These are phyloP conservation scores for Ailuropoda melanoleuca DNA, from an alignment of 2,113 vertebrate species.

Conservation along the genomic window DNA sequence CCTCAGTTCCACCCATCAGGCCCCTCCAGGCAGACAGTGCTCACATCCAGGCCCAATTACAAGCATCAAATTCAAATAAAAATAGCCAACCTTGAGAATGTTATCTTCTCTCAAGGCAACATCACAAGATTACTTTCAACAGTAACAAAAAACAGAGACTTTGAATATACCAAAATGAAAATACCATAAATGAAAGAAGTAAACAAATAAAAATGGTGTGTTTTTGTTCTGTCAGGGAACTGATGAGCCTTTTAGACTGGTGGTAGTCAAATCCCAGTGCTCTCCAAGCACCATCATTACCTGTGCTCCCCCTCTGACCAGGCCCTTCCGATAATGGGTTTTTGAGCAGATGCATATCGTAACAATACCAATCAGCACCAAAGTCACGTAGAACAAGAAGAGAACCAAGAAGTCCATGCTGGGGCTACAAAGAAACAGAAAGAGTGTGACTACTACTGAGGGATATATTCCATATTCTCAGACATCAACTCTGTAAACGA, in stretches of 20 bases:
- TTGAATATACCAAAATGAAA: neutral
- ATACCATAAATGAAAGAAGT: neutral
- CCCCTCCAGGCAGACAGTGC: neutral
- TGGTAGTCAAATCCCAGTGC: neutral
- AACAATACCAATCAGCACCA: slow-evolving; percentile 80
- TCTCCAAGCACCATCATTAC: slow-evolving; percentile 9
- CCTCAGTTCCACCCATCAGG: neutral
- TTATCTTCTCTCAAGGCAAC: neutral
- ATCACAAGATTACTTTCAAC: neutral
- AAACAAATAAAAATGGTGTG: neutral
- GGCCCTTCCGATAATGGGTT: slow-evolving; percentile 41
- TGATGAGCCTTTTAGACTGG: neutral
- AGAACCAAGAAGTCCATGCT: slow-evolving; percentile 94
- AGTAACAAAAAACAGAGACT: neutral
- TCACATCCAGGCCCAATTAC: neutral
- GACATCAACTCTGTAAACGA: neutral
- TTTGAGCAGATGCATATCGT: slow-evolving; percentile 87
- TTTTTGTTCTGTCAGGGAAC: neutral
- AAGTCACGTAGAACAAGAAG: slow-evolving; percentile 87
- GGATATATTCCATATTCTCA: neutral
- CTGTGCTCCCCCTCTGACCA: slow-evolving; percentile 51
- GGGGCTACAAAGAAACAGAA: slow-evolving; percentile 56
- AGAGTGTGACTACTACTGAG: accelerated
- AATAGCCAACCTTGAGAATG: neutral
- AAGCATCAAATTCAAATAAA: neutral